These are phyloP conservation scores for Caenorhabditis afra DNA, from an alignment of 2,888 invertebrate genomes.

Conservation along the genomic window DNA sequence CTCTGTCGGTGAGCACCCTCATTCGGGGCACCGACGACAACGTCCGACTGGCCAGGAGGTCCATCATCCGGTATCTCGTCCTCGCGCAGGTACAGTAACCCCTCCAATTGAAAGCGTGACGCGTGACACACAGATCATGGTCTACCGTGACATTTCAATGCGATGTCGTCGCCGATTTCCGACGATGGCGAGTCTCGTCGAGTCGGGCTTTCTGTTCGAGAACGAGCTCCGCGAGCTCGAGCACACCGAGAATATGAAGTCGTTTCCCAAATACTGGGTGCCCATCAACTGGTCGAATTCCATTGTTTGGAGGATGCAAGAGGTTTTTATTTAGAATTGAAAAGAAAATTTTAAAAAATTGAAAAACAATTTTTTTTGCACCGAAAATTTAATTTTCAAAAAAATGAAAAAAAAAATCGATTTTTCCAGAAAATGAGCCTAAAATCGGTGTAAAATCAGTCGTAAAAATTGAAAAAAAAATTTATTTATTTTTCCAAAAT, in stretches of 20 bases:
- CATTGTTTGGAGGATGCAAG: constrained; percentile 49
- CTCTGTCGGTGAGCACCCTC: constrained; percentile 62
- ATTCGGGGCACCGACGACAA: constrained; percentile 64
- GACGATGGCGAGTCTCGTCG: constrained; percentile 66
- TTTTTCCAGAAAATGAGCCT: no score
- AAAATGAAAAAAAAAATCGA: no score
- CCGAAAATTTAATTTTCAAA: no score
- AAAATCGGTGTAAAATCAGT: no score
- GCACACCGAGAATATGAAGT: constrained; percentile 47
- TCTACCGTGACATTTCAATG: constrained; percentile 75
- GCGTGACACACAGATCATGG: constrained; percentile 72
- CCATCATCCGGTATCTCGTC: constrained; percentile 65
- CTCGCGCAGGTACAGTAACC: constrained; percentile 48
- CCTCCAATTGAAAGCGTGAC: background rate
- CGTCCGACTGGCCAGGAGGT: constrained; percentile 60
- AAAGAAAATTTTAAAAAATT: background rate
- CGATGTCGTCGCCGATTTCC: constrained; percentile 72
- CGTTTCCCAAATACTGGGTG: constrained; percentile 77
- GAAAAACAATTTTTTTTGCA: no score
- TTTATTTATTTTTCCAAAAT: background rate
- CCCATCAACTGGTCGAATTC: constrained; percentile 75
- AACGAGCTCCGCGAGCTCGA: constrained; percentile 69
- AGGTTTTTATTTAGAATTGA: constrained; percentile 6
- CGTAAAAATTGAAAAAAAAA: no score
- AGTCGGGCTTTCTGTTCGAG: constrained; percentile 59